A percentile compares a stretch with the other conserved stretches of the same genome.
Evolutionary conservation across 1,140 invertebrate genomes (phyloP).

Genomic region (Heliconius congener): DNA sequence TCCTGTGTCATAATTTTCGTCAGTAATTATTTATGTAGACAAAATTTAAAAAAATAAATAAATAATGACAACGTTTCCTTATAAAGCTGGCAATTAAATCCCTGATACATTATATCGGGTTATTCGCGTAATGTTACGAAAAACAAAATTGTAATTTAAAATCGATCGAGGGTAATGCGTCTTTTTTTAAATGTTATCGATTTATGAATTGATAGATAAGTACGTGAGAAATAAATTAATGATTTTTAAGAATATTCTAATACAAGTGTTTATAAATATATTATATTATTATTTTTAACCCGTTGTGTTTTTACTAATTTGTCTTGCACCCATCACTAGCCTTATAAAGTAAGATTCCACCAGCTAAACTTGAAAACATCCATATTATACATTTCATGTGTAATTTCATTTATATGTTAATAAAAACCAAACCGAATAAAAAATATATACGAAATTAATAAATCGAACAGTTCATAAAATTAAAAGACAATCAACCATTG

Average conservation of each 20-base stretch:
- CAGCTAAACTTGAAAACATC: constrained; percentile 62
- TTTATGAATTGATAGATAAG: constrained; percentile 78
- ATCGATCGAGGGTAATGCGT: constrained; percentile 65
- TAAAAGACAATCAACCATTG: constrained; percentile 38
- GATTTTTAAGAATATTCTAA: constrained; percentile 81
- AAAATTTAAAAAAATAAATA: constrained; percentile 33
- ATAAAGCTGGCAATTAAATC: constrained; percentile 45
- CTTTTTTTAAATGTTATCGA: constrained; percentile 73
- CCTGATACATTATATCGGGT: constrained; percentile 17
- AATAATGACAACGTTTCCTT: constrained; percentile 44
- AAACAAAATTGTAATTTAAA: constrained; percentile 37
- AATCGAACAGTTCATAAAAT: not conserved
- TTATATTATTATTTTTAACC: constrained; percentile 80
- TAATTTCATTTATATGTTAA: constrained; percentile 7
- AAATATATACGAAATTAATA: not conserved
- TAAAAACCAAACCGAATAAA: not conserved
- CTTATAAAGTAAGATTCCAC: constrained; percentile 66
- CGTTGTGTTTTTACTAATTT: constrained; percentile 73
- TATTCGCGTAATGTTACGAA: constrained; percentile 21
- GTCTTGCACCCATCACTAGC: constrained; percentile 55
- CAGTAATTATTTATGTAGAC: constrained; percentile 73
- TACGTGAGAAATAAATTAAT: constrained; percentile 80
- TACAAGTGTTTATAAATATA: constrained; percentile 82
- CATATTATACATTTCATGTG: constrained; percentile 25
- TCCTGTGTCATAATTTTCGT: constrained; percentile 73